phyloP scores from a whole-genome alignment of 2,113 vertebrate genomes.

The Scomber colias region DNA sequence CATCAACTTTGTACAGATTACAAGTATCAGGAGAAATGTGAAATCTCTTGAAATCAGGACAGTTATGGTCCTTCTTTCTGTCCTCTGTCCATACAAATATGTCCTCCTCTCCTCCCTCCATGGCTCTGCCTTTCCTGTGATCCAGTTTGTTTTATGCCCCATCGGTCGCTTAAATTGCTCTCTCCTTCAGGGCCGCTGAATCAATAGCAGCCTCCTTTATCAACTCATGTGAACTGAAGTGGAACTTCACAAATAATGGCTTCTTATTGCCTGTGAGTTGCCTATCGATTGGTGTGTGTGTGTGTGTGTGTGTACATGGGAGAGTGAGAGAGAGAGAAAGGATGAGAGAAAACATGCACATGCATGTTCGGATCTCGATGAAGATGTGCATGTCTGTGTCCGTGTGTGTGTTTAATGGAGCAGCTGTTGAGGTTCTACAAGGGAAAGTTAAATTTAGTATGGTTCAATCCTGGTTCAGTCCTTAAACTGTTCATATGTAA shows the following conservation, averaged over 20 bases:
- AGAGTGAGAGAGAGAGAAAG: conserved; percentile 35
- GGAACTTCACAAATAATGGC: conserved; percentile 93
- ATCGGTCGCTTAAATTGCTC: conserved; percentile 89
- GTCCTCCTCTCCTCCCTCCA: conserved; percentile 58
- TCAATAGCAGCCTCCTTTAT: conserved; percentile 90
- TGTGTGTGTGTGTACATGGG: conserved; percentile 47
- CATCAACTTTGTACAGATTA: conserved; percentile 46
- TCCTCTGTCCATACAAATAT: conserved; percentile 46
- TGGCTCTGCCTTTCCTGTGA: conserved; percentile 67
- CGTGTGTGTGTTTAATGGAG: conserved; percentile 23
- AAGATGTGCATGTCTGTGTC: conserved; percentile 11
- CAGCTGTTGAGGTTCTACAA: conserved; percentile 9
- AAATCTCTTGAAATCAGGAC: conserved; percentile 43
- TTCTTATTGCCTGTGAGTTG: conserved; percentile 88
- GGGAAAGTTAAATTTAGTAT: conserved; percentile 29
- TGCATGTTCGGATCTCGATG: conserved; percentile 31
- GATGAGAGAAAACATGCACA: conserved; percentile 59
- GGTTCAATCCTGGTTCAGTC: conserved; percentile 19
- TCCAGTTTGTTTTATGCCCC: conserved; percentile 87
- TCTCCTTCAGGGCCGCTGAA: conserved; percentile 86
- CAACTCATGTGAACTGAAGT: conserved; percentile 92
- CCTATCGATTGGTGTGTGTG: conserved; percentile 86
- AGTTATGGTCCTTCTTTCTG: conserved; percentile 11
- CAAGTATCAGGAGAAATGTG: conserved; percentile 46
- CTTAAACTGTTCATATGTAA: conserved; percentile 22